Evolutionary conservation across 2,888 invertebrate genomes (phyloP).

Genomic region (Oligia fasciuncula): DNA sequence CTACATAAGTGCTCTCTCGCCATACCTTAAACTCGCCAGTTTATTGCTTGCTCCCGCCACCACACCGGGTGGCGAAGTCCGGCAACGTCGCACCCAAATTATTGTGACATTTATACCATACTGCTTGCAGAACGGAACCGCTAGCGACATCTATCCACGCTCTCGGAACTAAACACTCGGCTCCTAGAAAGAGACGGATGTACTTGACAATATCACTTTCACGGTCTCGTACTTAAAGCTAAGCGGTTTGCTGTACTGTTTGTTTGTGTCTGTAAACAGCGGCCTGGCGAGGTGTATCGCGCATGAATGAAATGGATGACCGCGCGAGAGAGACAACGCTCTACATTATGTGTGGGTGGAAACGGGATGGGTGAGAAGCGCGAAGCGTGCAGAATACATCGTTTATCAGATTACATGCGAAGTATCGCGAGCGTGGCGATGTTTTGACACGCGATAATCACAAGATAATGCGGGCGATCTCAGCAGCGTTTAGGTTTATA

Average conservation of each 20-base stretch:
- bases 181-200: constrained; percentile 84
- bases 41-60: constrained; percentile 85
- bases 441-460: constrained; percentile 91
- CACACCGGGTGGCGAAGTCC: constrained; percentile 87
- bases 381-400: constrained; percentile 90
- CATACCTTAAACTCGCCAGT: constrained; percentile 76
- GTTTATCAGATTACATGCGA: constrained; percentile 91
- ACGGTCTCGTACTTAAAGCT: constrained; percentile 90
- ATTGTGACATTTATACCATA: constrained; percentile 87
- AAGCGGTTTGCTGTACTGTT: constrained; percentile 90
- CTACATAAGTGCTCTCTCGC: constrained; percentile 69
- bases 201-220: constrained; percentile 90
- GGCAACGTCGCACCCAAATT: constrained; percentile 89
- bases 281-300: constrained; percentile 88
- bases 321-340: constrained; percentile 77
- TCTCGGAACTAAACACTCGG: constrained; percentile 79
- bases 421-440: constrained; percentile 90
- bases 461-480: constrained; percentile 90
- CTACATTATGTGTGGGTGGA: constrained; percentile 66
- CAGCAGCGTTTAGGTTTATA: constrained; percentile 89
- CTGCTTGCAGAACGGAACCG: constrained; percentile 77
- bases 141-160: constrained; percentile 86
- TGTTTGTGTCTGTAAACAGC: constrained; percentile 90
- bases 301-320: constrained; percentile 90
- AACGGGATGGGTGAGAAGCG: constrained; percentile 79